A percentile compares a stretch with the other conserved stretches of the same genome.
Conservation (phyloP, 2,888 invertebrate species). For the Rhorus exstirpatorius region DNA sequence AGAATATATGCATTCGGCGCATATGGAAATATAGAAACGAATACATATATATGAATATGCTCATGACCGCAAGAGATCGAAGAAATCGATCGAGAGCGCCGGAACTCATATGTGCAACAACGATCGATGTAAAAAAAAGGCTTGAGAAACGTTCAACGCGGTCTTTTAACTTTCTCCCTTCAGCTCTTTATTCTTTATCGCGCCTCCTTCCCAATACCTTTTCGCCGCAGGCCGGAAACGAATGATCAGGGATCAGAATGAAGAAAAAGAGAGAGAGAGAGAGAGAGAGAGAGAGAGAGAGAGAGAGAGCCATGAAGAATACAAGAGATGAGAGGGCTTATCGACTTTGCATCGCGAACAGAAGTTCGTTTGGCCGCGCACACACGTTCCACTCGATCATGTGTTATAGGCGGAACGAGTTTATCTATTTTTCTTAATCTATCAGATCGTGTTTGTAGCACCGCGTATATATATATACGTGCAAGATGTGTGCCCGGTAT, state of each 20-base stretch:
- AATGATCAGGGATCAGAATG: constrained; percentile 64
- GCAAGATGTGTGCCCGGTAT: constrained; percentile 23
- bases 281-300: constrained; percentile 32
- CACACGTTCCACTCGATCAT: constrained; percentile 66
- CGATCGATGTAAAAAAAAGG: constrained; percentile 36
- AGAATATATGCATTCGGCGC: not conserved
- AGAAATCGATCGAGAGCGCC: not conserved
- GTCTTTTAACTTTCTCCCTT: constrained; percentile 45
- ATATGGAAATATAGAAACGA: not conserved
- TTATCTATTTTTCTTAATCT: constrained; percentile 61
- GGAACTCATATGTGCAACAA: not conserved
- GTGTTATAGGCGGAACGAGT: constrained; percentile 60
- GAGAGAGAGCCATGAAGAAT: constrained; percentile 11
- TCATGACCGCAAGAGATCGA: not conserved
- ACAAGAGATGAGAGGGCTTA: constrained; percentile 53
- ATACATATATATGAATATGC: too few species aligned
- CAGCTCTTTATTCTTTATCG: constrained; percentile 44
- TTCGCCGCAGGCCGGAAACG: constrained; percentile 62
- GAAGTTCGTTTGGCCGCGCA: constrained; percentile 57
- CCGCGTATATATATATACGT: not conserved
- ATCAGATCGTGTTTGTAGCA: constrained; percentile 12
- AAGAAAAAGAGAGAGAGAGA: constrained; percentile 30
- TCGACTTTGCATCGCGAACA: constrained; percentile 69
- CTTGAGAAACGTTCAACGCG: constrained; percentile 37
- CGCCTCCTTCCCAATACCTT: constrained; percentile 24